phyloP scores from a whole-genome alignment of 2,888 invertebrate genomes.

The Cremastobaeus sp. region DNA sequence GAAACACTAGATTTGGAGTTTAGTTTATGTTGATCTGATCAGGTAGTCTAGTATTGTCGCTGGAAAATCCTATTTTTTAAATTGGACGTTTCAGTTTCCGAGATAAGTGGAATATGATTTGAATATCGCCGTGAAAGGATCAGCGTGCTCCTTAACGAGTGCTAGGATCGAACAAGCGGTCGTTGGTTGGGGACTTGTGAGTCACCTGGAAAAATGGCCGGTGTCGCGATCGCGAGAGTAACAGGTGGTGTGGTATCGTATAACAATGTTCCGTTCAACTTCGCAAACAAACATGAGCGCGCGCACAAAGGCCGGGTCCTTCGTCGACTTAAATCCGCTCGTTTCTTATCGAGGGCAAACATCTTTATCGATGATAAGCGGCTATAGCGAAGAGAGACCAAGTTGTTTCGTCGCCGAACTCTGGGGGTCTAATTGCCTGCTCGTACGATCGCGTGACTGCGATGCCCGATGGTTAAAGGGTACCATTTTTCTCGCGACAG shows the following conservation, averaged over 20 bases:
- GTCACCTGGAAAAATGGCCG: slow-evolving; percentile 54
- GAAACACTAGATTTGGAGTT: too few relatives aligned
- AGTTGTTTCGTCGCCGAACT: slow-evolving; percentile 50
- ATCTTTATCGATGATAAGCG: slow-evolving; percentile 69
- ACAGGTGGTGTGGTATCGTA: slow-evolving; percentile 68
- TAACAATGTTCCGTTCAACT: slow-evolving; percentile 51
- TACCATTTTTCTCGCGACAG: slow-evolving; percentile 51
- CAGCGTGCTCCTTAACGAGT: slow-evolving; percentile 31
- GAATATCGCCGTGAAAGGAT: slow-evolving; percentile 29
- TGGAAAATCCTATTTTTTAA: slow-evolving; percentile 1
- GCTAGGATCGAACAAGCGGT: slow-evolving; percentile 27
- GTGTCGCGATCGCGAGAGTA: slow-evolving; percentile 66
- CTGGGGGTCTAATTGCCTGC: slow-evolving; percentile 49
- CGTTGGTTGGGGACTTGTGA: slow-evolving; percentile 4
- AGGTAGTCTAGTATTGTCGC: too few relatives aligned
- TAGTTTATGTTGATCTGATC: too few relatives aligned
- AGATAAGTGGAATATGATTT: slow-evolving; percentile 30
- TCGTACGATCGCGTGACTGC: slow-evolving; percentile 52
- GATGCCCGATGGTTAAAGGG: slow-evolving; percentile 34
- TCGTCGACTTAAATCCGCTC: slow-evolving; percentile 65
- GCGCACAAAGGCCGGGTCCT: slow-evolving; percentile 64
- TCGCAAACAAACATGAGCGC: slow-evolving; percentile 64
- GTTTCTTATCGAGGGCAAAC: slow-evolving; percentile 69
- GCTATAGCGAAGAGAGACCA: slow-evolving; percentile 46
- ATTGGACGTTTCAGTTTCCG: background rate